These are phyloP conservation scores for Dendrolimus pini DNA, from an alignment of 2,888 invertebrate genomes.

Conservation along the genomic window DNA sequence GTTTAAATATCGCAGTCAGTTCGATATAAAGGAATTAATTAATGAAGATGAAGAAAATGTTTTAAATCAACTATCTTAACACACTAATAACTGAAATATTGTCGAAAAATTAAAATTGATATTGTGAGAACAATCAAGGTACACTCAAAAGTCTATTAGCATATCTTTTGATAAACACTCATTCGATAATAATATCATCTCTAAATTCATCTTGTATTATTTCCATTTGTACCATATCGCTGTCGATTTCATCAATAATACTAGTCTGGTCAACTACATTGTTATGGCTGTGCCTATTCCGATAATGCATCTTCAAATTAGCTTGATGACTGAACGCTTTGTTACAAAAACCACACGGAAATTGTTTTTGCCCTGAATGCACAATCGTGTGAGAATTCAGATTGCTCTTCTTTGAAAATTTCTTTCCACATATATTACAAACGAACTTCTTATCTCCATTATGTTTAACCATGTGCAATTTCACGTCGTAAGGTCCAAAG, in stretches of 20 bases:
- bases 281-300: constrained; percentile 34
- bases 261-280: constrained; percentile 14
- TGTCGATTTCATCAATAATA: constrained; percentile 22
- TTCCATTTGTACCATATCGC: constrained; percentile 42
- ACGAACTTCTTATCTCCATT: constrained; percentile 73
- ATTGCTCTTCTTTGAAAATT: constrained; percentile 77
- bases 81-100: no score
- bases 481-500: constrained; percentile 60
- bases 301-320: constrained; percentile 48
- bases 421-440: constrained; percentile 77
- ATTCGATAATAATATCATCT: neutral
- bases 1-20: no score
- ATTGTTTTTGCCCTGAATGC: constrained; percentile 74
- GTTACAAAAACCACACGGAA: constrained; percentile 68
- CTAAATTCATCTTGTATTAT: constrained; percentile 38
- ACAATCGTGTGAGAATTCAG: constrained; percentile 74
- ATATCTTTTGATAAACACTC: no score
- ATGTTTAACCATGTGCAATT: constrained; percentile 71
- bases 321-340: constrained; percentile 68
- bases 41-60: no score
- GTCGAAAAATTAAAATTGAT: no score
- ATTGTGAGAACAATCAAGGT: no score
- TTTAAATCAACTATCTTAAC: no score
- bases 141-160: no score
- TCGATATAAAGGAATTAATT: no score